These are phyloP conservation scores for Caranx ignobilis DNA, from an alignment of 2,113 vertebrate genomes.

Conservation along the genomic window DNA sequence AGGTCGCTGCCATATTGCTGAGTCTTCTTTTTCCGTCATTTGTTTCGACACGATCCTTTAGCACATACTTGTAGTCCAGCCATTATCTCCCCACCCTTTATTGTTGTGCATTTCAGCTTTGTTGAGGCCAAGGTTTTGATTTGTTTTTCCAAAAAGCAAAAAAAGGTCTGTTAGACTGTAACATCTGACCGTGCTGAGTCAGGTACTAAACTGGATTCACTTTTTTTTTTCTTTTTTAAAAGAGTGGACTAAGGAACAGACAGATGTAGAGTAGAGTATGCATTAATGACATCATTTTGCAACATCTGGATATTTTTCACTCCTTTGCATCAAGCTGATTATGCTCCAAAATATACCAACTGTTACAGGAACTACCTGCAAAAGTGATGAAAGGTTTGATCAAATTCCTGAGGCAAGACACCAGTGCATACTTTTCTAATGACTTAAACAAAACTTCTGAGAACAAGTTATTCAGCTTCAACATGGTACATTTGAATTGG, in stretches of 20 bases:
- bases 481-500: not conserved
- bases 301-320: not conserved
- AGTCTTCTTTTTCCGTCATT: slow-evolving; percentile 49
- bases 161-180: not conserved
- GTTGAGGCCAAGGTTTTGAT: not conserved
- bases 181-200: not conserved
- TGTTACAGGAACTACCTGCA: not conserved
- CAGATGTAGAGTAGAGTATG: not conserved
- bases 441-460: not conserved
- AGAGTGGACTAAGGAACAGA: not conserved
- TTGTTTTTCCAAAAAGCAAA: not conserved
- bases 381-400: not conserved
- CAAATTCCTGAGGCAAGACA: not conserved
- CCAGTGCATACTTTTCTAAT: not conserved
- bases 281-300: not conserved
- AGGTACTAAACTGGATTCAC: not conserved
- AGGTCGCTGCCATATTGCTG: slow-evolving; percentile 37
- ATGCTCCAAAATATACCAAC: not conserved
- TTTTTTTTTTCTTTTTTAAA: not conserved
- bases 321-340: not conserved
- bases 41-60: slow-evolving; percentile 50
- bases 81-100: not conserved
- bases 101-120: not conserved
- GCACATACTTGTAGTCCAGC: slow-evolving; percentile 1
- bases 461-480: not conserved